A percentile compares a stretch with the other conserved stretches of the same genome.
Conservation (phyloP, 2,113 vertebrate species). For the Cathartes aura region DNA sequence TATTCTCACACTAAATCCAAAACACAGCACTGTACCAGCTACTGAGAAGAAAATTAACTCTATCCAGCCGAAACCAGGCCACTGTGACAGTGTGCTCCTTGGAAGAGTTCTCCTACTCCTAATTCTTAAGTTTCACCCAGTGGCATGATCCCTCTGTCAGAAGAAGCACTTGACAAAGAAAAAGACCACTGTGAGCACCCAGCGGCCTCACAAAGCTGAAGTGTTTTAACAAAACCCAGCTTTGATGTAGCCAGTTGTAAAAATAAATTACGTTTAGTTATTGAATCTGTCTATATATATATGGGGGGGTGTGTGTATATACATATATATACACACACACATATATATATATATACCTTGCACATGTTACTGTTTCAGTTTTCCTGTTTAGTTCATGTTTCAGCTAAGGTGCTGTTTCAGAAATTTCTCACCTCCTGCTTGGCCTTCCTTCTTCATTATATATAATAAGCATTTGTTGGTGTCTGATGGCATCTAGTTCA, state of each 20-base stretch:
- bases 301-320: background rate
- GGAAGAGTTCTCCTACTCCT: background rate
- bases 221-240: background rate
- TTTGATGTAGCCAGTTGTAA: background rate
- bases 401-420: background rate
- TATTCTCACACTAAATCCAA: too few species aligned
- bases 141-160: background rate
- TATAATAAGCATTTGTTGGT: background rate
- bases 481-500: background rate
- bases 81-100: background rate
- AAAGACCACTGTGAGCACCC: background rate
- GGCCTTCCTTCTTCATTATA: background rate
- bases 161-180: background rate
- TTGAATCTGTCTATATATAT: background rate
- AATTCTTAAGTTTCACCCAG: background rate
- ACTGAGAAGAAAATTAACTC: too few species aligned
- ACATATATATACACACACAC: accelerated
- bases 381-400: background rate
- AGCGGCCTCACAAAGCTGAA: background rate
- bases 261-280: background rate
- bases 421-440: background rate
- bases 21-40: too few species aligned
- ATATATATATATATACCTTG: background rate
- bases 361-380: background rate
- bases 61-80: too few species aligned